These are phyloP conservation scores for Cheirogaleus medius DNA, from an alignment of 2,113 vertebrate genomes.

Conservation along the genomic window DNA sequence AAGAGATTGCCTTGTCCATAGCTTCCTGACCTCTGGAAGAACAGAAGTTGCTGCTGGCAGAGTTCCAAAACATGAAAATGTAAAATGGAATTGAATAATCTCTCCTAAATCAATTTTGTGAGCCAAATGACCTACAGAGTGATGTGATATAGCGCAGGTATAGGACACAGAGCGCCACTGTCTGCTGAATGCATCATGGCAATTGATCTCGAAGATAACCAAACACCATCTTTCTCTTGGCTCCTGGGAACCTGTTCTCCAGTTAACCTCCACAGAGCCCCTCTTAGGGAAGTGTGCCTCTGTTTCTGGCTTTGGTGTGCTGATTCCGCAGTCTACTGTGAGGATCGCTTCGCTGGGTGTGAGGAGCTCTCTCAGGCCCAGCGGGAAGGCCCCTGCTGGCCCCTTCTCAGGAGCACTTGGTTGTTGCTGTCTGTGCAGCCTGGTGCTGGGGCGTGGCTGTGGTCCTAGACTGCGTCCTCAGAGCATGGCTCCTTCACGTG, in stretches of 20 bases:
- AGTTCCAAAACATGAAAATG: constrained; percentile 65
- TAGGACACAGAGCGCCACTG: neutral
- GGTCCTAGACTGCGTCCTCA: neutral
- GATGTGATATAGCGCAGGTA: constrained; percentile 14
- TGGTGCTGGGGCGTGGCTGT: neutral
- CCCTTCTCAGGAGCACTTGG: neutral
- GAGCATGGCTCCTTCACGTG: neutral
- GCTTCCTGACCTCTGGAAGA: constrained; percentile 67
- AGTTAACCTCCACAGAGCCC: neutral
- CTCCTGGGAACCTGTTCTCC: neutral
- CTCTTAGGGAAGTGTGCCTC: neutral
- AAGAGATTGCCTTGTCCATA: constrained; percentile 39
- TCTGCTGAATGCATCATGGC: neutral
- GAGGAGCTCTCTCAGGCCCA: neutral
- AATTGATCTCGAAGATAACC: neutral
- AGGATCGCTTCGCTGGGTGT: neutral
- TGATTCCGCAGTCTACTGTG: neutral
- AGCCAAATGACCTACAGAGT: constrained; percentile 60
- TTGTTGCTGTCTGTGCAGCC: neutral
- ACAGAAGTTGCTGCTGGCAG: constrained; percentile 60
- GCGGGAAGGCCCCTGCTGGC: neutral
- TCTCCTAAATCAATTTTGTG: constrained; percentile 76
- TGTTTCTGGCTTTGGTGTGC: neutral
- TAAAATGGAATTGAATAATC: constrained; percentile 73
- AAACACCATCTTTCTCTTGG: neutral